Evolutionary conservation across 2,888 invertebrate genomes (phyloP).

Genomic region (Torymus aiolomorphi): DNA sequence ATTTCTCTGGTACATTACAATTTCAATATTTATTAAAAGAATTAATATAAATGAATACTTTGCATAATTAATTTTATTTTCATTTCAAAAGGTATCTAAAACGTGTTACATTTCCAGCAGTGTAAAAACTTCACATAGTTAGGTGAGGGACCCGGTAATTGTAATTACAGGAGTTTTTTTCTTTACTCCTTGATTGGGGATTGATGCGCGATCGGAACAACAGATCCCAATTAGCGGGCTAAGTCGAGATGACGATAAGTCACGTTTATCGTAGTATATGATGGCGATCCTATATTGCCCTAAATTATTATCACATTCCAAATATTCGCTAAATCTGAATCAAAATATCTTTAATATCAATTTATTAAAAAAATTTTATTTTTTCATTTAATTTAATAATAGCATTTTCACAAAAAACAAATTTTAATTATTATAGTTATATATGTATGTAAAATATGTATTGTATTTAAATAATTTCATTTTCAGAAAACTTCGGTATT

Average conservation of each 20-base stretch:
- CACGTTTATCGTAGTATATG: constrained; percentile 31
- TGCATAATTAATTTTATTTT: too few relatives aligned
- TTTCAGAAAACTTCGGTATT: too few relatives aligned
- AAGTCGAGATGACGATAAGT: constrained; percentile 46
- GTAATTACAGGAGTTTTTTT: constrained; percentile 38
- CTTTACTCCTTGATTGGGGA: constrained; percentile 1
- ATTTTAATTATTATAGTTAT: too few relatives aligned
- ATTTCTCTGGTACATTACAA: too few relatives aligned
- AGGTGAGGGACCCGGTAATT: not conserved
- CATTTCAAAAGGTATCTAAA: too few relatives aligned
- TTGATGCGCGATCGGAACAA: constrained; percentile 35
- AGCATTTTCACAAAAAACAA: not conserved
- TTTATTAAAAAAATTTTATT: constrained; percentile 3
- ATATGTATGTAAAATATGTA: too few relatives aligned
- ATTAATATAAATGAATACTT: too few relatives aligned
- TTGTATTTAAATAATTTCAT: too few relatives aligned
- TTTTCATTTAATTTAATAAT: not conserved
- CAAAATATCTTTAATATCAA: constrained; percentile 3
- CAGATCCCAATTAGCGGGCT: constrained; percentile 44
- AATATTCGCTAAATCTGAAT: not conserved
- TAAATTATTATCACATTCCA: constrained; percentile 33
- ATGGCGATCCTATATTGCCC: constrained; percentile 12
- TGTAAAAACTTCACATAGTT: too few relatives aligned
- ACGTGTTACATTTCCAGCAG: too few relatives aligned
- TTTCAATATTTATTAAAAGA: too few relatives aligned